Base-by-base conservation (phyloP, 2,797 vertebrate species). In the Myotis daubentonii region DNA sequence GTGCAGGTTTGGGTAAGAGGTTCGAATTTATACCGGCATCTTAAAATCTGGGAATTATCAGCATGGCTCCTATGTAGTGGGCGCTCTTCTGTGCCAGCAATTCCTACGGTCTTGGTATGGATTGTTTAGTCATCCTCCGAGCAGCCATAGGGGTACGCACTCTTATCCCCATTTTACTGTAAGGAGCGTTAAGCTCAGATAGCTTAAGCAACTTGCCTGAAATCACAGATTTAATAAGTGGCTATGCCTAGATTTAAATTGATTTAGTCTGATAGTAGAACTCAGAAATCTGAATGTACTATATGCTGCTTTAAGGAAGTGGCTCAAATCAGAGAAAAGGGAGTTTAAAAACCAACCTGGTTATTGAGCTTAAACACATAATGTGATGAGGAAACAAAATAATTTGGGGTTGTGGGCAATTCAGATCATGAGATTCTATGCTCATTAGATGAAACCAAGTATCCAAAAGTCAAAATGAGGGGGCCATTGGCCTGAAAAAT, bases 141-240 rank as follows among this genome's bases (percentile, higher is more conserved):
- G 76, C 49, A 84, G 57, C 13, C 6, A n/a, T 28, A 91, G 49
- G 70, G 1, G 57, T 25, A 71, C 47, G 1, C 25, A 53, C 17
- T 88, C n/a, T 80, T 66, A 41, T 8, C 5, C 12, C 36, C 38
- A 25, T 83, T 96, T 90, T 79, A 70, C 3, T 78, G 19, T 33
- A 92, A 92, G 28, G 15, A 70, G 81, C 47, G n/a, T 33, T 68
- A 87, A 91, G 22, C 16, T 84, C 84, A 93, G 23, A 25, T 70
- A 60, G 30, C 19, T 65, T 91, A 11, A 76, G 9, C 53, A 79
- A 44, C 9, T 76, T 94, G 19, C 22, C 15, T 5, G 3, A 75
- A 86, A 87, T 66, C 57, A 92, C 19, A 79, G 15, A 83, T 79
- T 83, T 94, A 66, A 38, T 71, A 78, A 71, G 6, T 89, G 12